phyloP scores from a whole-genome alignment of 2,113 vertebrate genomes.

The Takifugu bimaculatus region DNA sequence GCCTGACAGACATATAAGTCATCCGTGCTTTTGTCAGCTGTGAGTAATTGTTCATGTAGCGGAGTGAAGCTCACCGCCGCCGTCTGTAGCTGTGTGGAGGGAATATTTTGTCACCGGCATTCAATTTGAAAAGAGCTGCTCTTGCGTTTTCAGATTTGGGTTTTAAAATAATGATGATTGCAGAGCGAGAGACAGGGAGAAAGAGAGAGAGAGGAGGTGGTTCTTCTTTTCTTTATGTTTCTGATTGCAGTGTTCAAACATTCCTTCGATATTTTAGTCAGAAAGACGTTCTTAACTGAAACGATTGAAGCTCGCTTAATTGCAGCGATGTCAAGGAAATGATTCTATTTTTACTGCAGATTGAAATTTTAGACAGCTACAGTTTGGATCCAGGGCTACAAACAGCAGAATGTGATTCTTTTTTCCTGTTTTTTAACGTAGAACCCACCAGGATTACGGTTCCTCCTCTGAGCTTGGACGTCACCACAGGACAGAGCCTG shows the following conservation, averaged over 20 bases:
- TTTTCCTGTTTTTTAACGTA: constrained; percentile 40
- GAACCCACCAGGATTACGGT: constrained; percentile 81
- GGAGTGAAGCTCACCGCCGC: constrained; percentile 41
- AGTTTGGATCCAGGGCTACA: constrained; percentile 14
- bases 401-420: constrained; percentile 8
- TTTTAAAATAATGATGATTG: constrained; percentile 55
- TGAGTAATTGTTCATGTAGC: constrained; percentile 75
- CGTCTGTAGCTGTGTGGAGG: constrained; percentile 39
- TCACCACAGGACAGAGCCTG: constrained; percentile 84
- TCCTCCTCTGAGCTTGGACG: constrained; percentile 82
- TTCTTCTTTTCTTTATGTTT: constrained; percentile 24
- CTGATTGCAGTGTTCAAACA: constrained; percentile 57
- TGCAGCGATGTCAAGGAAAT: constrained; percentile 40
- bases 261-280: constrained; percentile 48
- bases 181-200: constrained; percentile 5
- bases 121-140: constrained; percentile 62
- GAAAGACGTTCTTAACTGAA: constrained; percentile 39
- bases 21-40: constrained; percentile 71
- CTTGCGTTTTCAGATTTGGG: constrained; percentile 47
- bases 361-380: constrained; percentile 38
- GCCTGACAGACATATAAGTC: constrained; percentile 77
- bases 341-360: constrained; percentile 38
- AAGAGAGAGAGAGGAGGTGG: not conserved
- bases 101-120: constrained; percentile 47
- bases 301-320: constrained; percentile 57